phyloP scores from a whole-genome alignment of 2,113 vertebrate genomes.

The Siniperca knerii region DNA sequence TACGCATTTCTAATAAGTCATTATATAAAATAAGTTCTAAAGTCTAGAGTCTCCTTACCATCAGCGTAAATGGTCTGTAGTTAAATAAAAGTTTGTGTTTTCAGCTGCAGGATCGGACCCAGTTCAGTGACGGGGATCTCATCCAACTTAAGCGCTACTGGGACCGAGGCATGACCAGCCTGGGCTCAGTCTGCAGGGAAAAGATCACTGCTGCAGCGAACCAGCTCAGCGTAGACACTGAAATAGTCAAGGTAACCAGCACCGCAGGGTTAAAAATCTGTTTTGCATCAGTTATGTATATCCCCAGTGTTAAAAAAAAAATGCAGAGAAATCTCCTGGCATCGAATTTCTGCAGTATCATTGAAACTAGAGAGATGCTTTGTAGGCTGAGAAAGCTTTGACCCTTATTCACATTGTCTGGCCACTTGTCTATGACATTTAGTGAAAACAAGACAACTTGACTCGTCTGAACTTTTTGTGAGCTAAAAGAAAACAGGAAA shows the following conservation, averaged over 20 bases:
- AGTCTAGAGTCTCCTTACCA: not conserved
- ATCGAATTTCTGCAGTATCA: not conserved
- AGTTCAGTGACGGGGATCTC: conserved; percentile 96
- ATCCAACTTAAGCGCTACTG: conserved; percentile 96
- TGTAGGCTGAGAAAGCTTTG: not conserved
- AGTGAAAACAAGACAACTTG: conserved; percentile 20
- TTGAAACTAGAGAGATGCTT: not conserved
- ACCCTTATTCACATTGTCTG: conserved; percentile 4
- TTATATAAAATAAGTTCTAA: not conserved
- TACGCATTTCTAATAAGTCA: not conserved
- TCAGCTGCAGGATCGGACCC: conserved; percentile 97
- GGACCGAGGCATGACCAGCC: conserved; percentile 99
- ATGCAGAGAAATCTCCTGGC: not conserved
- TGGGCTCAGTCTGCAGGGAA: conserved; percentile 97
- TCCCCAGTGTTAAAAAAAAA: not conserved
- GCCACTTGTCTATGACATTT: conserved; percentile 30
- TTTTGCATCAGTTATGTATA: not conserved
- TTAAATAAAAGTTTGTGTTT: conserved; percentile 57
- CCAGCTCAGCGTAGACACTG: conserved; percentile 96
- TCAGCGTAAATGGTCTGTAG: not conserved
- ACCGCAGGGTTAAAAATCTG: not conserved
- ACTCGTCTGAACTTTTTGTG: conserved; percentile 31
- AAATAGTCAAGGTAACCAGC: conserved; percentile 94
- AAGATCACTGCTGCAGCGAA: conserved; percentile 96
- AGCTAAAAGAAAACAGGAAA: conserved; percentile 27